Evolutionary conservation across 2,888 invertebrate species (phyloP).

Genomic region (Petrophora chlorosata): DNA sequence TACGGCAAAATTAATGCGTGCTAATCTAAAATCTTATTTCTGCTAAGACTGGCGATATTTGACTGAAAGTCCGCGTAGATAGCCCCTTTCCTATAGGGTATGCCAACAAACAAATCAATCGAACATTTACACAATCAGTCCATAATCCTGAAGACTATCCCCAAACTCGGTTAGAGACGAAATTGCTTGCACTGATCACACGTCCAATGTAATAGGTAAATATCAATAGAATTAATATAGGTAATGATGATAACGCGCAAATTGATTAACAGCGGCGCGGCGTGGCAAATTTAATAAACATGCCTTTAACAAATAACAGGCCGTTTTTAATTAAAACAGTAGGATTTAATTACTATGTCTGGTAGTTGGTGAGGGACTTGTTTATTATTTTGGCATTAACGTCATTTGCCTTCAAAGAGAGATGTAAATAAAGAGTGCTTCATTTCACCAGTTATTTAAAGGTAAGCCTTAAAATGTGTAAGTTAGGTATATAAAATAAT

Average conservation of each 20-base stretch:
- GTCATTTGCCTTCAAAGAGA: too few relatives aligned
- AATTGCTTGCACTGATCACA: constrained; percentile 33
- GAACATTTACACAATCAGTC: constrained; percentile 26
- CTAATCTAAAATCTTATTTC: too few relatives aligned
- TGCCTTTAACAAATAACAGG: too few relatives aligned
- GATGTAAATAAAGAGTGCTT: too few relatives aligned
- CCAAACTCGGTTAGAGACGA: constrained; percentile 25
- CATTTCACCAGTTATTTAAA: too few relatives aligned
- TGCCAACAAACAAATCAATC: constrained; percentile 28
- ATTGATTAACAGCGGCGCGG: neutral
- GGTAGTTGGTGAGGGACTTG: too few relatives aligned
- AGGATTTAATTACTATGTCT: too few relatives aligned
- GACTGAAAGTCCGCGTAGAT: constrained; percentile 2
- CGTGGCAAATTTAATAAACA: neutral
- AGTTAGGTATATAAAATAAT: too few relatives aligned
- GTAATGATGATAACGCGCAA: neutral
- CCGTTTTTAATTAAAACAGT: too few relatives aligned
- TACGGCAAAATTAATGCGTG: too few relatives aligned
- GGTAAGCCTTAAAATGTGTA: too few relatives aligned
- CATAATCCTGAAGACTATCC: constrained; percentile 31
- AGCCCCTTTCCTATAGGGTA: constrained; percentile 14
- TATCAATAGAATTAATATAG: neutral
- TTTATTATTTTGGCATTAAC: too few relatives aligned
- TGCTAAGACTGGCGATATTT: neutral
- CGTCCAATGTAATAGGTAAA: constrained; percentile 24